Evolutionary conservation across 2,797 vertebrate genomes (phyloP).

Genomic region (Tauraco hartlaubi): DNA sequence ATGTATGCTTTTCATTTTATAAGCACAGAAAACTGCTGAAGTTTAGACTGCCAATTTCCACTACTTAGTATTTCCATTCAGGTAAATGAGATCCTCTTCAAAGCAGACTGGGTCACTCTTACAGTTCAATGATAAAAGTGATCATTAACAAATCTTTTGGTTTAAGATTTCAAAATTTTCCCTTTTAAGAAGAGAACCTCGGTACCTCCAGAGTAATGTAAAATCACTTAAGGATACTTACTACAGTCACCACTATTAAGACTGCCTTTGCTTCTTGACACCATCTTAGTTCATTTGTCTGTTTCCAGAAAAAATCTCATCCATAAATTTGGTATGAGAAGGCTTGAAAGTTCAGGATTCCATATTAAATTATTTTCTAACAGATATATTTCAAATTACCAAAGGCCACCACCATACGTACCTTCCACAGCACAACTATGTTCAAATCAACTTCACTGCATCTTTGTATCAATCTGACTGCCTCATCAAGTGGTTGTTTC

Average conservation of each 20-base stretch:
- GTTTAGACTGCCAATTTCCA: not conserved
- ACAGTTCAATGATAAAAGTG: not conserved
- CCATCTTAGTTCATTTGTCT: not conserved
- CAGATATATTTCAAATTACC: not conserved
- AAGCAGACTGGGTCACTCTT: not conserved
- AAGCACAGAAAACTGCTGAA: not conserved
- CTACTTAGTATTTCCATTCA: not conserved
- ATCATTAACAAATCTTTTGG: not conserved
- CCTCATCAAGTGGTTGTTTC: slow-evolving; percentile 66
- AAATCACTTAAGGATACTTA: not conserved
- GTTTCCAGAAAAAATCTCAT: not conserved
- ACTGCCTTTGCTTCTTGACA: not conserved
- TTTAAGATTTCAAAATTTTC: not conserved
- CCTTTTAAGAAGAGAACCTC: not conserved
- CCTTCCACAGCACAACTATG: slow-evolving; percentile 95
- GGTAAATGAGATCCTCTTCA: not conserved
- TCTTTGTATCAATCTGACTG: slow-evolving; percentile 82
- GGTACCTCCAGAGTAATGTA: not conserved
- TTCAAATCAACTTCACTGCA: slow-evolving; percentile 93
- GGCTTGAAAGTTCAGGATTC: not conserved
- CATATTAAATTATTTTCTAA: not conserved
- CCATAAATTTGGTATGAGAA: not conserved
- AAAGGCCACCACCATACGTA: slow-evolving; percentile 60
- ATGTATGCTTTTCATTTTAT: not conserved
- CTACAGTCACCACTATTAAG: not conserved